Evolutionary conservation across 1,140 invertebrate genomes (phyloP).

Genomic region (Calliopsis andreniformis): DNA sequence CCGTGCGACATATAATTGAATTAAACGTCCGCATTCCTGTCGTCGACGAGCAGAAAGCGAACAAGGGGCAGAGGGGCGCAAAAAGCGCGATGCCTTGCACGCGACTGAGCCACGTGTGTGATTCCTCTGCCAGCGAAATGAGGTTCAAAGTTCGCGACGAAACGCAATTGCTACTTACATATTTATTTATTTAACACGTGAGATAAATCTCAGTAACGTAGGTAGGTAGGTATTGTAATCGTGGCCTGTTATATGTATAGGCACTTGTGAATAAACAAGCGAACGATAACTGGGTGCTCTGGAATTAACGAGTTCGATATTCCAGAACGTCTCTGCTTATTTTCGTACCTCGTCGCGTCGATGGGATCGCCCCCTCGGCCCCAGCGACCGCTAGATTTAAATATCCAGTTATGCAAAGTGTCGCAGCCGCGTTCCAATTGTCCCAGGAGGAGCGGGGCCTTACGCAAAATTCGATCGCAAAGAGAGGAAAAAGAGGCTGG

Average conservation of each 20-base stretch:
- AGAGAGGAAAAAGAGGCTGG: background rate
- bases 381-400: constrained; percentile 21
- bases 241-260: too few species aligned
- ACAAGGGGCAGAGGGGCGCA: background rate
- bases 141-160: too few species aligned
- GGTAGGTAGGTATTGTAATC: too few species aligned
- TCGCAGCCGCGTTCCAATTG: constrained; percentile 9
- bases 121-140: background rate
- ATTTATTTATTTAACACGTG: too few species aligned
- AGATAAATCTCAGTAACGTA: too few species aligned
- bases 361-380: background rate
- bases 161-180: too few species aligned
- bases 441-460: background rate
- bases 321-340: background rate
- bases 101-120: constrained; percentile 18
- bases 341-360: background rate
- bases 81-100: constrained; percentile 1
- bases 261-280: constrained; percentile 4
- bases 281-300: background rate
- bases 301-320: background rate
- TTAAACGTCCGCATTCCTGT: constrained; percentile 52
- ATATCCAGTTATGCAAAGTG: constrained; percentile 30
- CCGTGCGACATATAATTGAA: constrained; percentile 54
- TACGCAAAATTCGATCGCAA: constrained; percentile 17
- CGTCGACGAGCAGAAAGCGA: background rate